These are phyloP conservation scores for Petrolisthes manimaculis DNA, from an alignment of 2,888 invertebrate species.

Conservation along the genomic window DNA sequence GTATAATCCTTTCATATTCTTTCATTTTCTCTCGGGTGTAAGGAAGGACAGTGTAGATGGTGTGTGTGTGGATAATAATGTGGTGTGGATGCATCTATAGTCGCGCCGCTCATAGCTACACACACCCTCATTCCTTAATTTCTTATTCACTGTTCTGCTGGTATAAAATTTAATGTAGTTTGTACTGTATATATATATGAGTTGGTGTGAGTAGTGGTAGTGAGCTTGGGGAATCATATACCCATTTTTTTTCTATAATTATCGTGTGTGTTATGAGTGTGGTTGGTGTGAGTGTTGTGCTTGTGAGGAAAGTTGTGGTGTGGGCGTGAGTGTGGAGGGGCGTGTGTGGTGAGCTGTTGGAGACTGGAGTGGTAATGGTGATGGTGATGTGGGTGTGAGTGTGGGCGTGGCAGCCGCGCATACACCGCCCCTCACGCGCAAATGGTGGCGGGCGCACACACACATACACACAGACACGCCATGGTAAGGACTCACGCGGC, in stretches of 20 bases:
- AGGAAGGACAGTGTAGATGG: neutral
- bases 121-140: no score
- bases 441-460: slow-evolving; percentile 14
- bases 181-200: neutral
- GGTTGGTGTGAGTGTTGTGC: neutral
- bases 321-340: neutral
- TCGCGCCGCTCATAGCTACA: no score
- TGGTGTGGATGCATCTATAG: no score
- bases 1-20: neutral
- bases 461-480: slow-evolving; percentile 31
- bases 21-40: neutral
- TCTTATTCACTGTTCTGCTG: no score
- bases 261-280: neutral
- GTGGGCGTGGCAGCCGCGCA: slow-evolving; percentile 49
- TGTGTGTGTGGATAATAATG: no score
- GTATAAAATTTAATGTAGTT: neutral
- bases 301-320: neutral
- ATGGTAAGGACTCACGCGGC: slow-evolving; percentile 15
- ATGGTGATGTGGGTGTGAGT: slow-evolving; percentile 21
- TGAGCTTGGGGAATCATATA: neutral
- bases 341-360: neutral
- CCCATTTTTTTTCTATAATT: neutral
- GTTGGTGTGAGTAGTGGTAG: no score
- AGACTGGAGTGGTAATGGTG: slow-evolving; percentile 16
- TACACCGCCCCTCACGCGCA: slow-evolving; percentile 37